Evolutionary conservation across 1,140 invertebrate species (phyloP).

Genomic region (Papilio machaon): DNA sequence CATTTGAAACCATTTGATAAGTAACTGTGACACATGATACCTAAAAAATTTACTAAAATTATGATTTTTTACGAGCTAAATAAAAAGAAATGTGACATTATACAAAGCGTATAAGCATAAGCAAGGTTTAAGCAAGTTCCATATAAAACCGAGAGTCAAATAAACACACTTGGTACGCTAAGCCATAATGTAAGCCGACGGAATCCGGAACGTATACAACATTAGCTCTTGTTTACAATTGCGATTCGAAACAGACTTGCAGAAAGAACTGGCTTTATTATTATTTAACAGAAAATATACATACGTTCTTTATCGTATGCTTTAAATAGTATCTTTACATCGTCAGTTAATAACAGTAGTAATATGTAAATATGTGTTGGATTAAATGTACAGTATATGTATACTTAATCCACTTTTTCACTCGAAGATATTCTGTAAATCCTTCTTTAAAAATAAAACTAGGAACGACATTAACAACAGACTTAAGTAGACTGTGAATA

Average conservation of each 20-base stretch:
- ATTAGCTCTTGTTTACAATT: conserved; percentile 7
- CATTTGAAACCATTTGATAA: too few species aligned
- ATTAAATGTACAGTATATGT: too few species aligned
- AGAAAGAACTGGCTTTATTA: neutral
- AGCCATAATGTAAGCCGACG: conserved; percentile 2
- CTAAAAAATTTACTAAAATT: too few species aligned
- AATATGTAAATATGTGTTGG: too few species aligned
- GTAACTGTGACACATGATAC: too few species aligned
- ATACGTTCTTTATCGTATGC: neutral
- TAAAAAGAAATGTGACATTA: neutral
- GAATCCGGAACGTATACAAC: neutral
- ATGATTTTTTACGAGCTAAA: neutral
- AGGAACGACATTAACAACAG: neutral
- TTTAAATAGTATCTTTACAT: too few species aligned
- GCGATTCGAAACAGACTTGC: neutral
- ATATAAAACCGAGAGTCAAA: conserved; percentile 14
- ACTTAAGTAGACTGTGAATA: conserved; percentile 7
- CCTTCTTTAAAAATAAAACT: neutral
- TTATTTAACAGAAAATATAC: neutral
- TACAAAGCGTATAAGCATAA: neutral
- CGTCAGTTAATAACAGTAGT: too few species aligned
- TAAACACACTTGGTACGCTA: conserved; percentile 22
- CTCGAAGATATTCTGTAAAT: too few species aligned
- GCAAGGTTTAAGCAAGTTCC: neutral
- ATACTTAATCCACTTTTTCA: too few species aligned